These are phyloP conservation scores for Platysternon megacephalum DNA, from an alignment of 2,113 vertebrate species.

Conservation along the genomic window DNA sequence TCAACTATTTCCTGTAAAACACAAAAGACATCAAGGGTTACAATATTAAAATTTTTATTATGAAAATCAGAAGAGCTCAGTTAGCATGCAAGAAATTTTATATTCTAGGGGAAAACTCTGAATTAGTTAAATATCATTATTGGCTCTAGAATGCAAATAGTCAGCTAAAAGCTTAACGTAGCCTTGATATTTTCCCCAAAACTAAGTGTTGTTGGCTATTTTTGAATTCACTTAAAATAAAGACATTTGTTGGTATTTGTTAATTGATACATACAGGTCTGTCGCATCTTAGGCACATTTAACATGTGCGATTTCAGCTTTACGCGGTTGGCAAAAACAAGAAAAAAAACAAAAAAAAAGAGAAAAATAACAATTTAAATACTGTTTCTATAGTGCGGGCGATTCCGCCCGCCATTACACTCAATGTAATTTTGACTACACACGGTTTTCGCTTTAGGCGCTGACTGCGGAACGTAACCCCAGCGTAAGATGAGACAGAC, in stretches of 20 bases:
- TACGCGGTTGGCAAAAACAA: no score
- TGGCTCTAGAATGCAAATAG: not conserved
- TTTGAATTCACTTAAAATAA: not conserved
- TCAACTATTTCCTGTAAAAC: constrained; percentile 94
- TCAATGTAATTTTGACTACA: no score
- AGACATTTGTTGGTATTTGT: not conserved
- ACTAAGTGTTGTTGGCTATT: not conserved
- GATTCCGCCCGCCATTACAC: no score
- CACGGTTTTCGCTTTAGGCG: no score
- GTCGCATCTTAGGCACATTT: no score
- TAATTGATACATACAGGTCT: not conserved
- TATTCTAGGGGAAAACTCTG: not conserved
- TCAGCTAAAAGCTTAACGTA: not conserved
- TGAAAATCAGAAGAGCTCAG: not conserved
- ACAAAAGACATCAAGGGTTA: constrained; percentile 12
- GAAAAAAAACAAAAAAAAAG: no score
- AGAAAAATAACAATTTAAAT: no score
- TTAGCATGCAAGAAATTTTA: not conserved
- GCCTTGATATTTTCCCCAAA: not conserved
- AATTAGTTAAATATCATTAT: not conserved
- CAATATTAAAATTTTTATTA: not conserved
- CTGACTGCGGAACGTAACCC: no score
- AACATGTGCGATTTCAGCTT: no score
- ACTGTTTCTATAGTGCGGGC: no score
- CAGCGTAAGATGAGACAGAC: no score